Evolutionary conservation across 1,140 invertebrate species (phyloP), one percentile per base, ranked within the genome.

Genomic region (Caenorhabditis elegans): DNA sequence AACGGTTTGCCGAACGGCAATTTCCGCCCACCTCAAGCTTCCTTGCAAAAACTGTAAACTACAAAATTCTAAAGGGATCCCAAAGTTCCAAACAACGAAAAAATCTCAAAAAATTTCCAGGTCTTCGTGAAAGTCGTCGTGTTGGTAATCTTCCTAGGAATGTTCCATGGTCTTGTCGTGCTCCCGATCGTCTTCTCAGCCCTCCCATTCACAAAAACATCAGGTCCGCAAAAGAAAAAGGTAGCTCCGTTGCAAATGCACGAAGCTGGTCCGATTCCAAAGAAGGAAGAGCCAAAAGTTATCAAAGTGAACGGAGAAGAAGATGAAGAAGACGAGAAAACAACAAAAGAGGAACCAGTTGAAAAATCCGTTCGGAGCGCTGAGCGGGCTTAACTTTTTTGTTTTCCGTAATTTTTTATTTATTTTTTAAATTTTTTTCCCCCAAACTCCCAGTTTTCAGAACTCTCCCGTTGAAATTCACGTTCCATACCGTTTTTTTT

Each of bases 71-170:
- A n/a, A n/a, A n/a, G n/a, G n/a, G n/a, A n/a, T n/a, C n/a, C n/a
- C n/a, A n/a, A n/a, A n/a, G n/a, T n/a, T n/a, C n/a, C n/a, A n/a
- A n/a, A n/a, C n/a, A n/a, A n/a, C n/a, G n/a, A n/a, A n/a, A n/a
- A n/a, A n/a, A n/a, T n/a, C n/a, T n/a, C n/a, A n/a, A n/a, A n/a
- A n/a, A n/a, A n/a, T 55, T 70, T 70, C 22, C 60, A 70, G 60
- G 83, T 89, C 34, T 91, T 90, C 86, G 90, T 90, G 15, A 82
- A 85, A 48, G 84, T 91, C 1, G 91, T 92, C 79, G 83, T 89
- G 19, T 82, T 91, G 6, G 90, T 91, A 6, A 88, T 91, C 31
- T 28, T 60, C 90, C 77, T 84, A 3, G 83, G 83, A 65, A 82
- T 84, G 77, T 46, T 80, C 60, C 83, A 84, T 34, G 83, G 83